Evolutionary conservation across 2,113 vertebrate species (phyloP).

Genomic region (Pteropus alecto): DNA sequence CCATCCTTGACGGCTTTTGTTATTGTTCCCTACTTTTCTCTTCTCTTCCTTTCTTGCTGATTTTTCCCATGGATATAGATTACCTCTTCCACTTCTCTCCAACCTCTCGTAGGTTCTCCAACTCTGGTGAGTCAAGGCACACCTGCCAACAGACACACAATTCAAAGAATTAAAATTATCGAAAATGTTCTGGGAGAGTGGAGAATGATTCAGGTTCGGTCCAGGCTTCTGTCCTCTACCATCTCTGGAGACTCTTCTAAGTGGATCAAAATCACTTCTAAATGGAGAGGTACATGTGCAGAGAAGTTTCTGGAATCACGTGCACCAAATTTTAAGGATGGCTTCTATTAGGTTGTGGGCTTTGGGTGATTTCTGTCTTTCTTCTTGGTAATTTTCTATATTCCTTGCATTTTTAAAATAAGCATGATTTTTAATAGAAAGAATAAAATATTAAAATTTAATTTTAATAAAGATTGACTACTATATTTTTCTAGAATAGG

Average conservation of each 20-base stretch:
- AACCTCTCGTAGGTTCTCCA: not conserved
- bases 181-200: not conserved
- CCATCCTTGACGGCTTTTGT: accelerated
- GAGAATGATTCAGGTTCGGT: not conserved
- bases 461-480: not conserved
- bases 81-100: not conserved
- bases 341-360: not conserved
- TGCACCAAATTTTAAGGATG: not conserved
- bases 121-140: not conserved
- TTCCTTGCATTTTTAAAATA: slow-evolving; percentile 17
- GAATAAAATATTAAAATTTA: not conserved
- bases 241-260: not conserved
- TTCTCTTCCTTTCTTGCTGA: not conserved
- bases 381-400: not conserved
- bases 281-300: not conserved
- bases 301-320: not conserved
- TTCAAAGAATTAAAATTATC: not conserved
- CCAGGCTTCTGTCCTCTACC: not conserved
- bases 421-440: slow-evolving; percentile 11
- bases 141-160: not conserved
- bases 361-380: not conserved
- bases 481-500: not conserved
- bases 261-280: not conserved
- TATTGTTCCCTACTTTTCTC: not conserved
- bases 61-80: not conserved